Percentiles rank a stretch among this genome's conserved stretches.
phyloP scores from a whole-genome alignment of 2,113 vertebrate species.

The Myiopsitta monachus region DNA sequence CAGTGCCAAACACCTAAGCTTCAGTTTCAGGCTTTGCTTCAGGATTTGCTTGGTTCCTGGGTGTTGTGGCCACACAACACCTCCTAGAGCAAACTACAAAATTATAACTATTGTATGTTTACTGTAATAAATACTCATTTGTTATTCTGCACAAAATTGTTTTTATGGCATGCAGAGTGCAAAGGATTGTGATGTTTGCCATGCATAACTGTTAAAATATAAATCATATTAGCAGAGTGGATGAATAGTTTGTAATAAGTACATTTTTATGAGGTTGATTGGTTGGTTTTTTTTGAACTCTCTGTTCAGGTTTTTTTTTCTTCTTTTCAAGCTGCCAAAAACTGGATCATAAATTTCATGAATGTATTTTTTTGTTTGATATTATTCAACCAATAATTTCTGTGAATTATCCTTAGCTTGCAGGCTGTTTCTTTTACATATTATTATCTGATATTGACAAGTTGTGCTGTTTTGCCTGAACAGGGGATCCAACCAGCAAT shows the following conservation, averaged over 20 bases:
- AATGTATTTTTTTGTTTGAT: background rate
- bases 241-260: background rate
- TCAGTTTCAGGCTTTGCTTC: background rate
- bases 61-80: fast-evolving
- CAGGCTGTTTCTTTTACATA: background rate
- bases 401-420: background rate
- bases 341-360: background rate
- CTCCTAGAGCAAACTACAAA: background rate
- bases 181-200: background rate
- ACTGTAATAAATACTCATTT: background rate
- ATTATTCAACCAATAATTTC: background rate
- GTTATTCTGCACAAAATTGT: background rate
- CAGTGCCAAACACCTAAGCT: background rate
- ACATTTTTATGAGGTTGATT: background rate
- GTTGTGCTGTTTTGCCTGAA: background rate
- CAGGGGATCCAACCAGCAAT: background rate
- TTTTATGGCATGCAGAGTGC: background rate
- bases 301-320: background rate
- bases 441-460: background rate
- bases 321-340: background rate
- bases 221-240: background rate
- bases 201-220: background rate
- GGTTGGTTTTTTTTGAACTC: background rate
- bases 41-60: background rate
- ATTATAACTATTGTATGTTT: background rate